A percentile compares a stretch with the other conserved stretches of the same genome.
These are phyloP conservation scores for Oncopeltus fasciatus DNA, from an alignment of 1,140 invertebrate genomes.

Conservation along the genomic window DNA sequence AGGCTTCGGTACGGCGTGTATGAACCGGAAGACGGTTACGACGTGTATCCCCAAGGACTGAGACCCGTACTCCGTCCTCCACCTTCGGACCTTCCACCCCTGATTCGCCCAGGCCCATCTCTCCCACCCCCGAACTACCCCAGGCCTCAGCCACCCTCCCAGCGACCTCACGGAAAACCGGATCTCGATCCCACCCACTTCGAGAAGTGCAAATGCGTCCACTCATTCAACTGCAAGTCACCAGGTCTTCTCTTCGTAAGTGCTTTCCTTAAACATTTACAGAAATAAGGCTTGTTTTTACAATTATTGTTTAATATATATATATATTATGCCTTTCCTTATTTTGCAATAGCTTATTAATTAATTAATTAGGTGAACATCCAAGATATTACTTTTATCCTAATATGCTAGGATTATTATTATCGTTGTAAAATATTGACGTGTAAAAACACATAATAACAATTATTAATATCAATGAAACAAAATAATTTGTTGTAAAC, in stretches of 20 bases:
- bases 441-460: no score
- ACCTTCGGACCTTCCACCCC: neutral
- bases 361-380: no score
- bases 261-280: no score
- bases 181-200: slow-evolving; percentile 27
- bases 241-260: slow-evolving; percentile 40
- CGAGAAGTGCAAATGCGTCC: slow-evolving; percentile 38
- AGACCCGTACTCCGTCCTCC: neutral
- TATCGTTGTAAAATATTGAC: no score
- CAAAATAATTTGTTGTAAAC: no score
- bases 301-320: no score
- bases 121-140: neutral
- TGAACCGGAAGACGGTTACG: neutral
- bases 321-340: no score
- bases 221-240: slow-evolving; percentile 39
- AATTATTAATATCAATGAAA: no score
- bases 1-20: neutral
- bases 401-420: no score
- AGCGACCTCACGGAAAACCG: slow-evolving; percentile 31
- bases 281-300: no score
- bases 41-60: neutral
- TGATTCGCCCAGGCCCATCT: neutral
- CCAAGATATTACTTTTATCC: no score
- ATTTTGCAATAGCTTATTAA: no score
- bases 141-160: slow-evolving; percentile 12